Evolutionary conservation across 1,140 invertebrate species (phyloP), one percentile per base, ranked within the genome.

Genomic region (Platyura marginata): DNA sequence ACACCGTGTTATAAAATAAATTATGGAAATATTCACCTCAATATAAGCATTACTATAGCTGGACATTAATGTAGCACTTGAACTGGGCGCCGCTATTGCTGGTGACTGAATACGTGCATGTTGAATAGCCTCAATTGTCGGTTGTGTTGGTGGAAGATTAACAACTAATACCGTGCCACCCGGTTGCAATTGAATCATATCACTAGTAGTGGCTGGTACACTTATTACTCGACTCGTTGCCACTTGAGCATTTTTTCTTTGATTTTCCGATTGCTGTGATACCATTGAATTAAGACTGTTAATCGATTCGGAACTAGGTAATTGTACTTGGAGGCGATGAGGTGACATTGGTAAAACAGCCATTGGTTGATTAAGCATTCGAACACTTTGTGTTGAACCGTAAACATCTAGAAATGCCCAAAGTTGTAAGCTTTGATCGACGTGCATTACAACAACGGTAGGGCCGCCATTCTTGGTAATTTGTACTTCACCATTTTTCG

Each of bases 391-490:
- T 2, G 92, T 94, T 44, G 86, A 89, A 1, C 92, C 93, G 54
- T 94, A 96, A 1, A 97, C 77, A 59, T 98, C 93, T 44, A 96
- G 84, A 61, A 96, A 95, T 2, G 87, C 82, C 91, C 91, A 97
- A 1, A 97, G 61, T 51, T 78, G 72, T 13, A 90, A 63, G 0
- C 79, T 85, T 49, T 88, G 80, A 61, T 97, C 92, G 1, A 96
- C 89, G 59, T 95, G 86, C 83, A 98, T 94, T 37, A 96, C 75
- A 0, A 83, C 79, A 0, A 75, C 70, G 0, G 83, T 72, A 1
- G 75, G 66, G 1, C 79, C 76, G n/a, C 81, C 81, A 57, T 96
- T 95, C 52, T 84, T 79, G 39, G 77, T 81, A 61, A 95, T 88
- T 53, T 77, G 72, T 1, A 97, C 87, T 67, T 94, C 87, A 8